Base-by-base conservation (phyloP, 2,888 invertebrate species). In the Villa cingulata region DNA sequence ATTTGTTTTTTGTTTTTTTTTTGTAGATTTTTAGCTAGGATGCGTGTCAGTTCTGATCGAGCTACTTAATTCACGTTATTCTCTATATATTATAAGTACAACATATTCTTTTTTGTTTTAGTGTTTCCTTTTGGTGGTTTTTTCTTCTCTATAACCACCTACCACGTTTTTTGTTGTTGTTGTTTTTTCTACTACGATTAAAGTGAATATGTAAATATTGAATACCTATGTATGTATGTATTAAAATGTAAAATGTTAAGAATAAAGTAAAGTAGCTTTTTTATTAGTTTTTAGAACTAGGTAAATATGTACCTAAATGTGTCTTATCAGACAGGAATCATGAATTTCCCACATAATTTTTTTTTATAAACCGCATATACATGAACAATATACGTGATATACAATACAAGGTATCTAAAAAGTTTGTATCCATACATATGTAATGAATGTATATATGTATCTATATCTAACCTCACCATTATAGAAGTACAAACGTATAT, bases 11-110 rank as follows among this genome's bases (percentile, higher is more conserved):
- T n/a, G n/a, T n/a, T n/a, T n/a, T n/a, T n/a, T n/a, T n/a, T 23
- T 4, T 6, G 7, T 23, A 23, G 4, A 23, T 23, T 23, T 23
- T 4, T 23, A 23, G 23, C 23, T n/a, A 19, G 18, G 45, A 45
- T 39, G 39, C 45, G 45, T 45, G 45, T 32, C n/a, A 32, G 32
- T 18, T 39, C 29, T 45, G 45, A 45, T 45, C 45, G 29, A 18
- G 29, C 29, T 32, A 29, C 14, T 29, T 32, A 29, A 5, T 29
- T 23, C 29, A 39, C 9, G 19, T 19, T 17, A 29, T 29, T 23
- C 19, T 12, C 3, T n/a, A n/a, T n/a, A n/a, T n/a, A n/a, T n/a
- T n/a, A n/a, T n/a, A n/a, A n/a, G n/a, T n/a, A n/a, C n/a, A n/a
- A n/a, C n/a, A n/a, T n/a, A n/a, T n/a, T n/a, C n/a, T 32, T 32